Evolutionary conservation across 1,140 invertebrate species (phyloP).

Genomic region (Papilio xuthus): DNA sequence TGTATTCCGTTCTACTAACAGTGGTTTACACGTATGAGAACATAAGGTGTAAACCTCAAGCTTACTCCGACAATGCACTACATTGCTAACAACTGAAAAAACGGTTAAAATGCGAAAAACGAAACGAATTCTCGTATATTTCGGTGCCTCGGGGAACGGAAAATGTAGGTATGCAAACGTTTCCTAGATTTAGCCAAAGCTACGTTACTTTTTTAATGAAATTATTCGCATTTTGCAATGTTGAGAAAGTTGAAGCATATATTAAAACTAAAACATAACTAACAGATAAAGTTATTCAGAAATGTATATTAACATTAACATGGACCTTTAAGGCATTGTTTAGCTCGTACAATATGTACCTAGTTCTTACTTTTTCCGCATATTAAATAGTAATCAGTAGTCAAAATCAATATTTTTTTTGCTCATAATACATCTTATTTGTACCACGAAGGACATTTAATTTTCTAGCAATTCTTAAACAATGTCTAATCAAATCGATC

Average conservation of each 20-base stretch:
- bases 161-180: conserved; percentile 26
- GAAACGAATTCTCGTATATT: conserved; percentile 15
- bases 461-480: too few relatives aligned
- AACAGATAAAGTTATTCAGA: not conserved
- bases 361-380: too few relatives aligned
- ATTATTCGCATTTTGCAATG: conserved; percentile 5
- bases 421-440: too few relatives aligned
- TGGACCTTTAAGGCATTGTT: too few relatives aligned
- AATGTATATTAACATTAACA: not conserved
- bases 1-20: not conserved
- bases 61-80: conserved; percentile 17
- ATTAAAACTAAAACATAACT: conserved; percentile 4
- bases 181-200: conserved; percentile 9
- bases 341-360: too few relatives aligned
- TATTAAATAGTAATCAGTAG: too few relatives aligned
- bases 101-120: conserved; percentile 22
- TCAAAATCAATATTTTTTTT: too few relatives aligned
- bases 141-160: conserved; percentile 25
- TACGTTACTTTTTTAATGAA: conserved; percentile 10
- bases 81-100: conserved; percentile 19
- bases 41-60: conserved; percentile 19
- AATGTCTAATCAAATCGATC: too few relatives aligned
- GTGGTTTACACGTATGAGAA: not conserved
- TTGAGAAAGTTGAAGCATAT: conserved; percentile 9
- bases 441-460: too few relatives aligned